phyloP scores from a whole-genome alignment of 2,888 invertebrate species.

The Harpagoxenus sublaevis region DNA sequence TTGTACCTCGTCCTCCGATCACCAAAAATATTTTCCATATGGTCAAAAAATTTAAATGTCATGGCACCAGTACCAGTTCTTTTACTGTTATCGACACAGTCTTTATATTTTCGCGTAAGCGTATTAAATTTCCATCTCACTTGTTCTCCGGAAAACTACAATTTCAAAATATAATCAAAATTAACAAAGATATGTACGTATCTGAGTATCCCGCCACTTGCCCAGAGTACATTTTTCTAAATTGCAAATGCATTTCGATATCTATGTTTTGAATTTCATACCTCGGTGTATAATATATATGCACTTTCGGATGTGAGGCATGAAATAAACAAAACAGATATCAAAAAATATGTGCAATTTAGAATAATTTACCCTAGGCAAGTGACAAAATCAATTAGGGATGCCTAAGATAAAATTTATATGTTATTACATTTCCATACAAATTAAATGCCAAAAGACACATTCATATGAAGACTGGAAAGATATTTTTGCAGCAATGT shows the following conservation, averaged over 20 bases:
- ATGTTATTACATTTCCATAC: background rate
- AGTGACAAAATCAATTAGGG: background rate
- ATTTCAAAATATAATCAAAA: constrained; percentile 20
- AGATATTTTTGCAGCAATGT: background rate
- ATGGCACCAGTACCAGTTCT: constrained; percentile 19
- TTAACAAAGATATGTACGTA: background rate
- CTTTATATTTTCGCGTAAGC: constrained; percentile 26
- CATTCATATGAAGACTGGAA: constrained; percentile 1
- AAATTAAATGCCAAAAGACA: background rate
- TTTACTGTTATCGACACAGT: constrained; percentile 8
- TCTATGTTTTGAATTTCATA: background rate
- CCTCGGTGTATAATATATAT: background rate
- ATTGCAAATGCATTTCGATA: background rate
- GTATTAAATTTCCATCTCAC: constrained; percentile 31
- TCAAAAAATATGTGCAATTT: background rate
- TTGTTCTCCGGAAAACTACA: constrained; percentile 25
- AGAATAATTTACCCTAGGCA: background rate
- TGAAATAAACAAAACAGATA: background rate
- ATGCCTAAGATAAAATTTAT: background rate
- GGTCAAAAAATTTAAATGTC: constrained; percentile 29
- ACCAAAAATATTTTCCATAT: constrained; percentile 34
- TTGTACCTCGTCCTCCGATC: constrained; percentile 16
- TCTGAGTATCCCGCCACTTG: background rate
- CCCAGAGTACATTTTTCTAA: background rate
- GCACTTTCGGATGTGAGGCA: background rate